These are phyloP conservation scores for Eristalis intricaria DNA, from an alignment of 2,888 invertebrate genomes.

Conservation along the genomic window DNA sequence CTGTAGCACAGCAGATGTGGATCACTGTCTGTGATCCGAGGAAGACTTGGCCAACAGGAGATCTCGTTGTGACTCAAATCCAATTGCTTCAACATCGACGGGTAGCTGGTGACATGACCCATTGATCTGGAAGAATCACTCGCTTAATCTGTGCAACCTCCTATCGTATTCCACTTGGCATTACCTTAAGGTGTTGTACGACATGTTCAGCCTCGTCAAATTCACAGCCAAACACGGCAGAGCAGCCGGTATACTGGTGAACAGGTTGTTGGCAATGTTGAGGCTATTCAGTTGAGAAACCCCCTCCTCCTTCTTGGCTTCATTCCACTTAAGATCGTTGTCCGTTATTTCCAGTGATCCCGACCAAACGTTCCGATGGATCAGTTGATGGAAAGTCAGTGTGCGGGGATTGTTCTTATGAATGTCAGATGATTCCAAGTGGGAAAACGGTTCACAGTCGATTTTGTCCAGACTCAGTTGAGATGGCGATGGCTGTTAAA, in stretches of 20 bases:
- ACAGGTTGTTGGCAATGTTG: slow-evolving; percentile 95
- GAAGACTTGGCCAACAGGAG: slow-evolving; percentile 93
- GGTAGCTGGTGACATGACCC: slow-evolving; percentile 95
- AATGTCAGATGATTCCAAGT: slow-evolving; percentile 73
- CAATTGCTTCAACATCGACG: slow-evolving; percentile 92
- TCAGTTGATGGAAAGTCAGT: slow-evolving; percentile 82
- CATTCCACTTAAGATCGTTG: slow-evolving; percentile 84
- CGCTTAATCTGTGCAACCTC: neutral
- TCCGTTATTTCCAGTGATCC: slow-evolving; percentile 86
- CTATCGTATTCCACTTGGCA: neutral
- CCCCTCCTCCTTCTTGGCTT: slow-evolving; percentile 82
- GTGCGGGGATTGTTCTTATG: slow-evolving; percentile 75
- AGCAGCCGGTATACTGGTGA: slow-evolving; percentile 92
- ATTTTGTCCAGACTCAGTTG: slow-evolving; percentile 78
- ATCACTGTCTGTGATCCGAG: slow-evolving; percentile 86
- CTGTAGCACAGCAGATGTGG: slow-evolving; percentile 88
- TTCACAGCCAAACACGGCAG: slow-evolving; percentile 95
- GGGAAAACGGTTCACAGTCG: slow-evolving; percentile 77
- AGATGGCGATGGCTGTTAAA: slow-evolving; percentile 76
- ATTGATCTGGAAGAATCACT: slow-evolving; percentile 84
- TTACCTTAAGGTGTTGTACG: slow-evolving; percentile 89
- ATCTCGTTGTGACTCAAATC: slow-evolving; percentile 97
- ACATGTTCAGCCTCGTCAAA: slow-evolving; percentile 93
- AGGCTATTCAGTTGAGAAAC: slow-evolving; percentile 87
- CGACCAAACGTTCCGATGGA: slow-evolving; percentile 90